Evolutionary conservation across 2,888 invertebrate genomes (phyloP).

Genomic region (Zeuzera pyrina): DNA sequence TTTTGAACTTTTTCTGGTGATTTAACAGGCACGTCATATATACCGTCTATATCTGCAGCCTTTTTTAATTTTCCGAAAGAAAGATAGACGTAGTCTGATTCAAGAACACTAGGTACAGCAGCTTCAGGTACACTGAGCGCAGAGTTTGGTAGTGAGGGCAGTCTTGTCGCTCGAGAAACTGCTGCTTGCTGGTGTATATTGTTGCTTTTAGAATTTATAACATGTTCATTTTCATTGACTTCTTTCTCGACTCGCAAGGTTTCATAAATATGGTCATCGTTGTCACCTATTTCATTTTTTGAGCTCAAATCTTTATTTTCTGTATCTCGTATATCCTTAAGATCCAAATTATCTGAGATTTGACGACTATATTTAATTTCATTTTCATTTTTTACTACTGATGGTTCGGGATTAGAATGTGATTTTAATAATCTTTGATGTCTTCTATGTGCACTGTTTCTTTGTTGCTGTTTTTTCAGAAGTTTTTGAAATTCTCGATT

Average conservation of each 20-base stretch:
- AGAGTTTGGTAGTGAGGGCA: slow-evolving; percentile 44
- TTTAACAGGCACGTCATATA: slow-evolving; percentile 58
- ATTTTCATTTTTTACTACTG: slow-evolving; percentile 43
- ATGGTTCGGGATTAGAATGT: slow-evolving; percentile 64
- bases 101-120: slow-evolving; percentile 43
- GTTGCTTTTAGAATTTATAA: slow-evolving; percentile 42
- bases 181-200: slow-evolving; percentile 45
- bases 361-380: slow-evolving; percentile 53
- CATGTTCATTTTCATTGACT: slow-evolving; percentile 36
- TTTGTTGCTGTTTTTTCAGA: slow-evolving; percentile 79
- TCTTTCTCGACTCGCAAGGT: slow-evolving; percentile 64
- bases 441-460: slow-evolving; percentile 66
- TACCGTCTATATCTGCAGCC: slow-evolving; percentile 40
- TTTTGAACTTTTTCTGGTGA: slow-evolving; percentile 42
- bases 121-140: slow-evolving; percentile 21
- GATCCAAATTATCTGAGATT: slow-evolving; percentile 44
- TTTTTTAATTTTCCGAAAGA: slow-evolving; percentile 55
- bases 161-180: slow-evolving; percentile 36
- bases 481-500: slow-evolving; percentile 87
- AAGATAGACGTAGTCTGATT: slow-evolving; percentile 67
- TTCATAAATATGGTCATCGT: slow-evolving; percentile 76
- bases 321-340: slow-evolving; percentile 21
- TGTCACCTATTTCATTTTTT: slow-evolving; percentile 30
- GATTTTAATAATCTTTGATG: slow-evolving; percentile 72
- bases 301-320: slow-evolving; percentile 14